Base-by-base conservation (phyloP, 2,888 invertebrate genomes). In the Escarpia spicata region DNA sequence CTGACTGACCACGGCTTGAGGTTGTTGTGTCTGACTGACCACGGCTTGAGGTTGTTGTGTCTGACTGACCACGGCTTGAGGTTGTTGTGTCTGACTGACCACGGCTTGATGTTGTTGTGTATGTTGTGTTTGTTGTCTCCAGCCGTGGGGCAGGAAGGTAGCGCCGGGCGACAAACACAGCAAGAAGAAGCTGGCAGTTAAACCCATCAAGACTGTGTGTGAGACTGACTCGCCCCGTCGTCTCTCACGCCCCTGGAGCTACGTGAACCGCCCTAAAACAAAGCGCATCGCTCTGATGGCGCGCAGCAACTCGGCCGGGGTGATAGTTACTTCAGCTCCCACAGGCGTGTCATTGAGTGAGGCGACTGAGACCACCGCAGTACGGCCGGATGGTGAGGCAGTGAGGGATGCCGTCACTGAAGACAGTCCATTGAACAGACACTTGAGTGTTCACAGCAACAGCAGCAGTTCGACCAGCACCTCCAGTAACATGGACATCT, bases 1-100 rank as follows among this genome's bases (percentile, higher is more conserved):
- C n/a, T n/a, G n/a, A n/a, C n/a, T n/a, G n/a, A n/a, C 75, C 75
- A 75, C 26, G n/a, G 75, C 75, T 75, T 75, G 75, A 75, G n/a
- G 75, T 19, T 26, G 75, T 75, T 75, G 75, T 75, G 75, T 75
- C n/a, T n/a, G n/a, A n/a, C n/a, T n/a, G n/a, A n/a, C 75, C 75
- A 75, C 26, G n/a, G 75, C 75, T 75, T 75, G 75, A 75, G n/a
- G 75, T 19, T 26, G 75, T 75, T 75, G 75, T 75, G 75, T 75
- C n/a, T n/a, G n/a, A n/a, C n/a, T n/a, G n/a, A n/a, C 75, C 75
- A 75, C 26, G n/a, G 75, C 75, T 75, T 75, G 75, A 75, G n/a
- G 75, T 19, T 26, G 75, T 75, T 75, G 75, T 75, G 75, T 26
- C 75, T 75, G 75, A 6, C 75, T 75, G 75, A 19, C 75, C 75